Conservation (phyloP, 2,797 vertebrate species). For the Acipenser ruthenus region DNA sequence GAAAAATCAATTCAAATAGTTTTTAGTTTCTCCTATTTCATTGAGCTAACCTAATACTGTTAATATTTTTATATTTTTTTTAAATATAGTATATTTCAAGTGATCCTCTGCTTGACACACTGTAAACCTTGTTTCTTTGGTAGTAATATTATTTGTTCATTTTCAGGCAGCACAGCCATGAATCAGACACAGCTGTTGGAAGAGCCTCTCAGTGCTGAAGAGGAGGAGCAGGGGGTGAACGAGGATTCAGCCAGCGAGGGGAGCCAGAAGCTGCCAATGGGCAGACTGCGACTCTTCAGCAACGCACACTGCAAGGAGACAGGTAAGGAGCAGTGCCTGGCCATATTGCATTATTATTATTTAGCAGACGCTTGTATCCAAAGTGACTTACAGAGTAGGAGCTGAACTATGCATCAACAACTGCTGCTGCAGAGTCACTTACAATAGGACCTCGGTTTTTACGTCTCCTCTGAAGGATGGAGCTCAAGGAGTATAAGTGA, state of each 20-base stretch:
- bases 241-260: slow-evolving; percentile 12
- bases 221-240: slow-evolving; percentile 36
- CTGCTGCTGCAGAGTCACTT: neutral
- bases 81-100: too few species aligned
- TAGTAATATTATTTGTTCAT: too few species aligned
- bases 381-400: neutral
- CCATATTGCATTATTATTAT: neutral
- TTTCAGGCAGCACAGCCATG: slow-evolving; percentile 35
- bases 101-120: too few species aligned
- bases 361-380: neutral
- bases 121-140: too few species aligned
- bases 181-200: slow-evolving; percentile 60
- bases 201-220: slow-evolving; percentile 45
- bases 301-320: slow-evolving; percentile 55
- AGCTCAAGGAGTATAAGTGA: too few species aligned
- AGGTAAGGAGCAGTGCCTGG: slow-evolving; percentile 38
- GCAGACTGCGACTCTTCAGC: slow-evolving; percentile 56
- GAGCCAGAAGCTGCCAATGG: slow-evolving; percentile 36
- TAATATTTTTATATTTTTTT: too few species aligned
- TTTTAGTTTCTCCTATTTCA: too few species aligned
- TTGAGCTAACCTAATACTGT: too few species aligned
- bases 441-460: neutral
- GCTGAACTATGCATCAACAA: too few species aligned
- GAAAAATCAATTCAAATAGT: too few species aligned
- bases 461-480: too few species aligned